Conservation (phyloP, 2,113 vertebrate species). For the Paracanthobrama guichenoti region DNA sequence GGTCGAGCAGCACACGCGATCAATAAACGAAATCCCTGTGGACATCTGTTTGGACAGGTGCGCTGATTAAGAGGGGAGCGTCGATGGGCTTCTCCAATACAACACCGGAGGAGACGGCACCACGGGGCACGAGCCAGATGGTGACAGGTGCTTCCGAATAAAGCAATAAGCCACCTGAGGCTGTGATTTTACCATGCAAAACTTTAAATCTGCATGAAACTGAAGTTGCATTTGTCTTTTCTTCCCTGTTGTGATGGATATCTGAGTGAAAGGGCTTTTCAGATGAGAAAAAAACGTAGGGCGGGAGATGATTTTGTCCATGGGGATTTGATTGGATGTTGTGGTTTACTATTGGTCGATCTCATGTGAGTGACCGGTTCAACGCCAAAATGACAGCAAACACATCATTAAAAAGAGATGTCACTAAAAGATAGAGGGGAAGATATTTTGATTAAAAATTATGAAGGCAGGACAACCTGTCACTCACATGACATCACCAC, state of each 20-base stretch:
- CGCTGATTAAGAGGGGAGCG: conserved; percentile 73
- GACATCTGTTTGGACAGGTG: conserved; percentile 84
- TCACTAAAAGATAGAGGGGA: too few relatives aligned
- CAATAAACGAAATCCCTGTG: conserved; percentile 70
- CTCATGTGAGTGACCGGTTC: too few relatives aligned
- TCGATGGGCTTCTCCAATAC: conserved; percentile 35
- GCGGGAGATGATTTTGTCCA: too few relatives aligned
- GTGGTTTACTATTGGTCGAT: too few relatives aligned
- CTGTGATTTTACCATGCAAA: background rate
- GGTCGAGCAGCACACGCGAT: conserved; percentile 48
- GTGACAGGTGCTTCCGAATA: background rate
- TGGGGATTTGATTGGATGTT: too few relatives aligned
- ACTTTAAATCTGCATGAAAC: background rate
- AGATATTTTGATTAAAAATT: too few relatives aligned
- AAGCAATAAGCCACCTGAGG: conserved; percentile 13
- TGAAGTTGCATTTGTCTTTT: background rate
- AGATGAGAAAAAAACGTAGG: too few relatives aligned
- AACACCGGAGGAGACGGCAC: conserved; percentile 38
- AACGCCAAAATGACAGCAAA: too few relatives aligned
- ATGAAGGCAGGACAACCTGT: too few relatives aligned
- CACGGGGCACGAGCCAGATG: background rate
- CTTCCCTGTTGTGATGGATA: background rate
- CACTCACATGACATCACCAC: too few relatives aligned
- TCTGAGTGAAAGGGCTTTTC: too few relatives aligned
- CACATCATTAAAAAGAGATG: too few relatives aligned